These are phyloP conservation scores for Grapholita molesta DNA, from an alignment of 1,140 invertebrate genomes.

Conservation along the genomic window DNA sequence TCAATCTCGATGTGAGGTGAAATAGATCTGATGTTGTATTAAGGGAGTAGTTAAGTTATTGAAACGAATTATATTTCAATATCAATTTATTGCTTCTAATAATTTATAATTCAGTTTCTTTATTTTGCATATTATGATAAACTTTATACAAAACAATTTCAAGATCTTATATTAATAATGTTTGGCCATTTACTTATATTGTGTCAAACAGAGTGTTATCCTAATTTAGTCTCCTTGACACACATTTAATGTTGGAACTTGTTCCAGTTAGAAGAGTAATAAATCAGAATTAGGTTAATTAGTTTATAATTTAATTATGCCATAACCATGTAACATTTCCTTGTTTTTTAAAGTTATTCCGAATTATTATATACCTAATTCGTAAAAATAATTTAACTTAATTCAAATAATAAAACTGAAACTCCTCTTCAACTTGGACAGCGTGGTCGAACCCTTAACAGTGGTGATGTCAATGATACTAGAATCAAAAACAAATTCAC, in stretches of 20 bases:
- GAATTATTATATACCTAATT: not conserved
- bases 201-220: not conserved
- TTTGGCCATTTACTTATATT: not conserved
- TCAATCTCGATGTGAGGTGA: too few species aligned
- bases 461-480: too few species aligned
- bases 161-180: too few species aligned
- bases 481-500: too few species aligned
- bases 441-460: too few species aligned
- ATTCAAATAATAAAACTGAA: not conserved
- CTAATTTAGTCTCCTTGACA: not conserved
- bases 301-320: not conserved
- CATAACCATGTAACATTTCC: not conserved
- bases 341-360: constrained; percentile 4
- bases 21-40: too few species aligned
- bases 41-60: too few species aligned
- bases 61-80: too few species aligned
- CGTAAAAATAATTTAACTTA: not conserved
- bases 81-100: too few species aligned
- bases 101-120: too few species aligned
- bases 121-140: not conserved
- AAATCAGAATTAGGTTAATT: not conserved
- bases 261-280: not conserved
- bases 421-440: too few species aligned
- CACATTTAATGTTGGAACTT: not conserved
- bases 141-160: not conserved